Base-by-base conservation (phyloP, 2,113 vertebrate genomes). In the Acanthochromis polyacanthus region DNA sequence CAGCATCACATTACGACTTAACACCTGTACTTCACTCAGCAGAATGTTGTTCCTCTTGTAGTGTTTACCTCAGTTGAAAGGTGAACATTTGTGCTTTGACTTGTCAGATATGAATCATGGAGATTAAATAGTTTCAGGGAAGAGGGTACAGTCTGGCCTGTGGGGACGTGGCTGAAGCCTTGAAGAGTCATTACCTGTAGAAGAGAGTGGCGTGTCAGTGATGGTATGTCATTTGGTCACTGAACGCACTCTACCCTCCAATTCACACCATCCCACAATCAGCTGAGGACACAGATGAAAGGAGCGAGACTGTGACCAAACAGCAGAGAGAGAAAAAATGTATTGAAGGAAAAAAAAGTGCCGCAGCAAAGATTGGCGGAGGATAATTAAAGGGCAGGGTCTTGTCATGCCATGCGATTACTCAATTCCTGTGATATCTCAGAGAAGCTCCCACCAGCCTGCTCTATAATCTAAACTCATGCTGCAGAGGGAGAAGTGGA, bases 331-430 rank as follows among this genome's bases (percentile, higher is more conserved):
- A 61, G 72, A 48, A 38, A 53, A 81, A 78, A 73, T 87, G 71
- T 68, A 75, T 67, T 71, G 73, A 83, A 71, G 68, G 52, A 5
- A 28, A 45, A 67, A 78, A 79, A 70, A 75, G 4, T 71, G 62
- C 71, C 25, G 55, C 51, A 48, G 75, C 68, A 77, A 89, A 91
- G 87, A 90, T 82, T 80, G 88, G 40, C 59, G 30, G 62, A 59
- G 72, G 80, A 89, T 93, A 93, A 95, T 95, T 93, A 95, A 85
- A 95, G 90, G 92, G 93, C 68, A 89, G 84, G 76, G 82, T 88
- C 73, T 55, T 91, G 81, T 93, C 91, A 81, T 93, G 88, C 87
- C 83, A 85, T 79, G 83, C 67, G 78, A 93, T 93, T 90, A 91
- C 90, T 89, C 89, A 89, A 89, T 90, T 93, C 86, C 78, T 91